Conservation (phyloP, 2,797 vertebrate genomes). For the Melanogrammus aeglefinus region DNA sequence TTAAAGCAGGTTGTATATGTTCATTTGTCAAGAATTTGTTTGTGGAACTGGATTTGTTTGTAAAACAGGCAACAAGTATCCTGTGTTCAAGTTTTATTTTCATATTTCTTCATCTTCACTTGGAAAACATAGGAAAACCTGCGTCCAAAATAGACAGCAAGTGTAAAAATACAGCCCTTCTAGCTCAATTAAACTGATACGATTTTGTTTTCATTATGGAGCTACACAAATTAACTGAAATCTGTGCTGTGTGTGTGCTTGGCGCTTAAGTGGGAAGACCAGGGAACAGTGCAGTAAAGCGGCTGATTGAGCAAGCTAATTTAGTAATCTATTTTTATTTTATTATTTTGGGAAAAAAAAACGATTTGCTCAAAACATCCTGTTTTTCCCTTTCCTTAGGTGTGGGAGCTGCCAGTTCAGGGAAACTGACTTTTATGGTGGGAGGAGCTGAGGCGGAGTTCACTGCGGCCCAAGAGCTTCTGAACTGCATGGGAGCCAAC, state of each 20-base stretch:
- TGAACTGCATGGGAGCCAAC: conserved; percentile 94
- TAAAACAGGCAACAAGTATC: not conserved
- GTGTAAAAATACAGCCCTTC: not conserved
- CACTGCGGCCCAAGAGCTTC: conserved; percentile 88
- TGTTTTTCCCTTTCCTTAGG: conserved; percentile 68
- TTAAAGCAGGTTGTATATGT: no score
- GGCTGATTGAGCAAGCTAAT: not conserved
- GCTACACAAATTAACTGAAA: not conserved
- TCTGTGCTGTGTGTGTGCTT: not conserved
- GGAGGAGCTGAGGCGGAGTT: conserved; percentile 95
- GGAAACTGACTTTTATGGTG: conserved; percentile 98
- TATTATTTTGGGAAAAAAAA: not conserved
- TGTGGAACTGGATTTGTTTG: not conserved
- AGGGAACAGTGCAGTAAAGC: not conserved
- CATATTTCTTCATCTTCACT: no score
- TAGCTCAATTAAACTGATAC: not conserved
- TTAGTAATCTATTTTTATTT: not conserved
- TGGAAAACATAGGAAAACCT: no score
- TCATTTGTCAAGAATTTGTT: not conserved
- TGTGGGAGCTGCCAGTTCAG: conserved; percentile 92
- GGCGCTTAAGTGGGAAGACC: not conserved
- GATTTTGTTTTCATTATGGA: not conserved
- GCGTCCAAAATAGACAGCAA: no score
- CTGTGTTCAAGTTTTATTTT: not conserved
- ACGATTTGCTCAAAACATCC: not conserved